Conservation (phyloP, 1,140 invertebrate species). For the Archegozetes longisetosus region DNA sequence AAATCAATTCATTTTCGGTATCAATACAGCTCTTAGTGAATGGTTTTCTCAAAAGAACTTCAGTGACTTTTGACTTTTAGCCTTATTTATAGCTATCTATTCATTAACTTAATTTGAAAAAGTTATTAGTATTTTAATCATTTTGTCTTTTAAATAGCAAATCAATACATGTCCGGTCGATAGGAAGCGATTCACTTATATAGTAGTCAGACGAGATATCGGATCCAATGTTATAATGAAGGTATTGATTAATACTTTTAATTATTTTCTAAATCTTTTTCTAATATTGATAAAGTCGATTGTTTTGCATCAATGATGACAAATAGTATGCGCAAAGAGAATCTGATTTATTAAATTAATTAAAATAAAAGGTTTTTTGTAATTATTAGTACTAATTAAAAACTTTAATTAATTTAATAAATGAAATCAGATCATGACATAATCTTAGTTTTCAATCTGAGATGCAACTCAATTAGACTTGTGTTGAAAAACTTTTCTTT, state of each 20-base stretch:
- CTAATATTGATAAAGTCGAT: too few relatives aligned
- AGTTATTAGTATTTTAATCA: conserved; percentile 1
- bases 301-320: background rate
- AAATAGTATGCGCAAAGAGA: conserved; percentile 2
- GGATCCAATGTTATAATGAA: conserved; percentile 4
- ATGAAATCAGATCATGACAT: background rate
- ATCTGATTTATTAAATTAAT: background rate
- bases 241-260: conserved; percentile 6
- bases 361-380: background rate
- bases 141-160: conserved; percentile 39
- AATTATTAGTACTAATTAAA: conserved; percentile 8
- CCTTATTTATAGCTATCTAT: too few relatives aligned
- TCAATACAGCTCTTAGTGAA: too few relatives aligned
- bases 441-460: too few relatives aligned
- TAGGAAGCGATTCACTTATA: conserved; percentile 57
- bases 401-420: background rate
- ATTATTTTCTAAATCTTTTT: background rate
- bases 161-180: conserved; percentile 91
- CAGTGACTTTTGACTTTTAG: too few relatives aligned
- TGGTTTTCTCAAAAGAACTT: too few relatives aligned
- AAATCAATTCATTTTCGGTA: too few relatives aligned
- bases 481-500: too few relatives aligned
- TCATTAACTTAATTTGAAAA: conserved; percentile 6
- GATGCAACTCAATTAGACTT: too few relatives aligned
- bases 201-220: conserved; percentile 48